Evolutionary conservation across 2,888 invertebrate species (phyloP).

Genomic region (Drosophila sordidula): DNA sequence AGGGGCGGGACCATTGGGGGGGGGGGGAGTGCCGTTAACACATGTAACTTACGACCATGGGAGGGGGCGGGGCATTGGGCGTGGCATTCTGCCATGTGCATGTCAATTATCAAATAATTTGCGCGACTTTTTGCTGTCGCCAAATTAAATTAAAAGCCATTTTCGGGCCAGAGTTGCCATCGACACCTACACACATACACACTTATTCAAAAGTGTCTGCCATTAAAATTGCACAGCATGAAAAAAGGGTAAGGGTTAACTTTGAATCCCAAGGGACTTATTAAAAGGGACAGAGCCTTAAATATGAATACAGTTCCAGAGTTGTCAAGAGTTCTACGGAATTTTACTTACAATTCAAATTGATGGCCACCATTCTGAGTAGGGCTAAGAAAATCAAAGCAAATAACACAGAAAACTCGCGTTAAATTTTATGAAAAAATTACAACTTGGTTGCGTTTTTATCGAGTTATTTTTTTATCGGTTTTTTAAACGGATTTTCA

Average conservation of each 20-base stretch:
- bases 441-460: neutral
- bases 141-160: conserved; percentile 57
- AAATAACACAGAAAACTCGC: conserved; percentile 30
- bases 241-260: conserved; percentile 1
- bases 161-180: conserved; percentile 20
- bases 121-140: conserved; percentile 35
- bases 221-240: neutral
- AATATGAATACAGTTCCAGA: conserved; percentile 6
- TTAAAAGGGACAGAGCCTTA: conserved; percentile 14
- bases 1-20: neutral
- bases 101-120: conserved; percentile 66
- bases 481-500: neutral
- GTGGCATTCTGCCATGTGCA: conserved; percentile 21
- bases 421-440: conserved; percentile 13
- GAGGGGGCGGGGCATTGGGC: conserved; percentile 5
- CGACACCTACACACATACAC: neutral
- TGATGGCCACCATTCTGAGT: conserved; percentile 67
- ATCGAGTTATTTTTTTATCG: neutral
- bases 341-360: conserved; percentile 69
- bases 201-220: too few species aligned
- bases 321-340: neutral
- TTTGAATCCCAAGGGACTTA: conserved; percentile 6
- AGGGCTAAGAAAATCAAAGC: conserved; percentile 24
- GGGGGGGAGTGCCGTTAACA: conserved; percentile 4
- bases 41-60: conserved; percentile 21